Evolutionary conservation across 2,888 invertebrate species (phyloP), one percentile per base, ranked within the genome.

Genomic region (Chrysodeixis includens): DNA sequence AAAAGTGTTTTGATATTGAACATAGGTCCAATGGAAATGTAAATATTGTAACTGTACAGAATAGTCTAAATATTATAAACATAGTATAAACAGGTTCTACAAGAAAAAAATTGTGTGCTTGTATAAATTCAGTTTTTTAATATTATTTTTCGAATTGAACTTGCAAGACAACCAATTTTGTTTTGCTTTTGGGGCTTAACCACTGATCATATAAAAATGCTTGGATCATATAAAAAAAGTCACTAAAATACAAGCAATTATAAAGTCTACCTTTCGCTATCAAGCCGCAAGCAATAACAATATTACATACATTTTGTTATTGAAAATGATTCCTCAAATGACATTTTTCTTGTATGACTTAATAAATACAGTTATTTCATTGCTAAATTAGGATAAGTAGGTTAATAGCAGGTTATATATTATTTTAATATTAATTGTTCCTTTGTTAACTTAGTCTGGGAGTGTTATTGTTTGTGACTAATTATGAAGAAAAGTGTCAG

Each of bases 381-480:
- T n/a, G n/a, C 7, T 40, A 40, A 40, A 40, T 40, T n/a, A n/a
- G 40, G 40, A 40, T 46, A 18, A 46, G 46, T 46, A 46, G 46
- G 46, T 40, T 40, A 40, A 40, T 40, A 40, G 40, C 40, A n/a
- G 46, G 10, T 46, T n/a, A 18, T 16, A 46, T 10, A 10, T 18
- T 20, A 49, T 49, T 49, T 49, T 20, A 49, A 49, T 49, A 20
- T 20, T 16, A 18, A 49, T 49, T 49, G 46, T 49, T 49, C 18
- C 20, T 46, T 62, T 52, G 8, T 22, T 6, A n/a, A n/a, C n/a
- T n/a, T 18, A 20, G 46, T 49, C 18, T 49, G 46, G 46, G 46
- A 49, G 18, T 49, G 18, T 18, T 49, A 49, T 49, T 49, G 46
- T 49, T 20, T 49, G 18, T 20, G 46, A 9, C 46, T 49, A 18